Evolutionary conservation across 2,888 invertebrate genomes (phyloP).

Genomic region (Polymixis flavicincta): DNA sequence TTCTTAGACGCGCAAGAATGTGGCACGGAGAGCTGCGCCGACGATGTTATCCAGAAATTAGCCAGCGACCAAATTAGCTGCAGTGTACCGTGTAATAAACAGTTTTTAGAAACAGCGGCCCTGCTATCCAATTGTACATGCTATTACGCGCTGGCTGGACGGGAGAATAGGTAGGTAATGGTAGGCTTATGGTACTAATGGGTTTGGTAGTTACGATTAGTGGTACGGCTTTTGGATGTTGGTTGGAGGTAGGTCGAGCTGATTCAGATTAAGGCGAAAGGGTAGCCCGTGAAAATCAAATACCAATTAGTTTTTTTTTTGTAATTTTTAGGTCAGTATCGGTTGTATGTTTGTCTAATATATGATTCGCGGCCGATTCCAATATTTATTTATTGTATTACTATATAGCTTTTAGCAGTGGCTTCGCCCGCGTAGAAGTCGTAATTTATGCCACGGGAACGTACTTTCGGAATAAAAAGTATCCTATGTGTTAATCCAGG

Average conservation of each 20-base stretch:
- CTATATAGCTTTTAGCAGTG: no score
- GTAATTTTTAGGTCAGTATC: no score
- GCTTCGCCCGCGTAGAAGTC: no score
- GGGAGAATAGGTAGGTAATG: conserved; percentile 32
- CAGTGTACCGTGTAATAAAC: conserved; percentile 60
- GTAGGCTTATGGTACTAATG: conserved; percentile 49
- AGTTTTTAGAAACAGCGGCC: conserved; percentile 62
- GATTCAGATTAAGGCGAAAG: no score
- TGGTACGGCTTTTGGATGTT: conserved; percentile 14
- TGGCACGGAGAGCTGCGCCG: conserved; percentile 63
- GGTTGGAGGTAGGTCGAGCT: not conserved
- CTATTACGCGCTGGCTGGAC: conserved; percentile 37
- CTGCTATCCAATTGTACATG: conserved; percentile 54
- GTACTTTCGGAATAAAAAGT: no score
- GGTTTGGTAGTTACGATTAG: conserved; percentile 31
- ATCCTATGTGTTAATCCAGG: no score
- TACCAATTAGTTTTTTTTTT: no score
- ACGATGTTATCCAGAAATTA: conserved; percentile 76
- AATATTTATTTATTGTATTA: no score
- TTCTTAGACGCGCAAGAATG: conserved; percentile 86
- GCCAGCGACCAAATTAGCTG: conserved; percentile 75
- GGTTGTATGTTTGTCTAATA: no score
- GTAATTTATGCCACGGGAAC: no score
- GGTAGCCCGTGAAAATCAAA: no score
- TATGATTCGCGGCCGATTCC: no score